Percentiles rank a stretch among this genome's conserved stretches.
These are phyloP conservation scores for Polypterus bichir DNA, from an alignment of 2,113 vertebrate species.

Conservation along the genomic window DNA sequence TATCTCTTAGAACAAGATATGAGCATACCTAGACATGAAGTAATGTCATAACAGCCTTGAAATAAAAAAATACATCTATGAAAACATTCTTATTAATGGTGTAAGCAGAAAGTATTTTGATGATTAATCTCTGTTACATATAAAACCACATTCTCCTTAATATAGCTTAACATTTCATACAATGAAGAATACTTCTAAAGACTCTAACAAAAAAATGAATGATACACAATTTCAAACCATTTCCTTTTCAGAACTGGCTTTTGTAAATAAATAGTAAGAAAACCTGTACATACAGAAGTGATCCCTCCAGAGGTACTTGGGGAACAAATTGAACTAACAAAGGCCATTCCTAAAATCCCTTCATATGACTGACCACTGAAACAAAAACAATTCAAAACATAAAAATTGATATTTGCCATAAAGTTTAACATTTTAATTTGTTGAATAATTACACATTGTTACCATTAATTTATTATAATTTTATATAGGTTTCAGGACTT, in stretches of 20 bases:
- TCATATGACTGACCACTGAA: conserved; percentile 47
- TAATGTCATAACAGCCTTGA: too few relatives aligned
- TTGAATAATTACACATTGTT: not conserved
- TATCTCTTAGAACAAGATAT: too few relatives aligned
- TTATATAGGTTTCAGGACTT: too few relatives aligned
- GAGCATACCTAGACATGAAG: too few relatives aligned
- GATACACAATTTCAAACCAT: too few relatives aligned
- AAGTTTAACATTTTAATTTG: not conserved
- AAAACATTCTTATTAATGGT: too few relatives aligned
- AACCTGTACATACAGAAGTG: conserved; percentile 51
- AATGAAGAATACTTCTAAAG: not conserved
- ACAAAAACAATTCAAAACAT: conserved; percentile 12
- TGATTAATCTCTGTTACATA: not conserved
- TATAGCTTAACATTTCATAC: not conserved
- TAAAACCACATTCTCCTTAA: not conserved
- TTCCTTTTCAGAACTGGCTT: conserved; percentile 4
- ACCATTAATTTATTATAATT: not conserved
- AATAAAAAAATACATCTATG: too few relatives aligned
- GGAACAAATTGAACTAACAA: conserved; percentile 62
- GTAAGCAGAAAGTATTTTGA: not conserved
- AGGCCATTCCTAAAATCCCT: conserved; percentile 68
- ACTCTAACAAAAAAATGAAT: not conserved
- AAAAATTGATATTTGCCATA: conserved; percentile 4
- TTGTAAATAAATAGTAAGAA: conserved; percentile 12
- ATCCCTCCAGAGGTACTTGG: conserved; percentile 51